Conservation (phyloP, 2,888 invertebrate genomes). For the Mesoligia furuncula region DNA sequence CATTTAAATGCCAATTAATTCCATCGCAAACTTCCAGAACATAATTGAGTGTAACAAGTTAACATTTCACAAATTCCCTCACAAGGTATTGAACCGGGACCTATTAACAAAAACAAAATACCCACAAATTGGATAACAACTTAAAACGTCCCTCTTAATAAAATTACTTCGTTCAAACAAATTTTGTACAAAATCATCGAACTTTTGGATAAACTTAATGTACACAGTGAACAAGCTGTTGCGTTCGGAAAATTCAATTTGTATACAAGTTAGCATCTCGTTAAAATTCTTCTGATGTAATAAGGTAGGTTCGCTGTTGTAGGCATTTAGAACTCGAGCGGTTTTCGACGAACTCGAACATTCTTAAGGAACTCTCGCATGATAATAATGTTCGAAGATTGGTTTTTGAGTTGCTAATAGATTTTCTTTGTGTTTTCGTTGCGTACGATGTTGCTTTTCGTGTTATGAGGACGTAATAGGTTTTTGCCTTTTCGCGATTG, state of each 20-base stretch:
- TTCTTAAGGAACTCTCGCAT: slow-evolving; percentile 67
- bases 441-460: slow-evolving; percentile 33
- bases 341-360: slow-evolving; percentile 58
- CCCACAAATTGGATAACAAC: slow-evolving; percentile 69
- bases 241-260: slow-evolving; percentile 87
- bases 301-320: slow-evolving; percentile 80
- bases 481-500: slow-evolving; percentile 45
- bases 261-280: slow-evolving; percentile 89
- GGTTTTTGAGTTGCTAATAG: slow-evolving; percentile 62
- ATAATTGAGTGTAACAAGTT: slow-evolving; percentile 51
- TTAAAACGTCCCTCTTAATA: slow-evolving; percentile 71
- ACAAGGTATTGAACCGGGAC: slow-evolving; percentile 61
- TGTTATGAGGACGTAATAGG: slow-evolving; percentile 53
- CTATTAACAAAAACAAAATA: slow-evolving; percentile 66
- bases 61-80: slow-evolving; percentile 52
- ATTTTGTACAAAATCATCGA: slow-evolving; percentile 83
- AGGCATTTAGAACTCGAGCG: slow-evolving; percentile 74
- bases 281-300: slow-evolving; percentile 89
- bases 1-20: slow-evolving; percentile 37
- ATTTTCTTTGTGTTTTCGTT: slow-evolving; percentile 55
- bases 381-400: slow-evolving; percentile 68
- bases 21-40: slow-evolving; percentile 29
- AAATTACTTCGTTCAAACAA: slow-evolving; percentile 78
- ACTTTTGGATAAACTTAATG: slow-evolving; percentile 87
- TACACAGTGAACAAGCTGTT: slow-evolving; percentile 86